These are phyloP conservation scores for Galleria mellonella DNA, from an alignment of 1,140 invertebrate genomes.

Conservation along the genomic window DNA sequence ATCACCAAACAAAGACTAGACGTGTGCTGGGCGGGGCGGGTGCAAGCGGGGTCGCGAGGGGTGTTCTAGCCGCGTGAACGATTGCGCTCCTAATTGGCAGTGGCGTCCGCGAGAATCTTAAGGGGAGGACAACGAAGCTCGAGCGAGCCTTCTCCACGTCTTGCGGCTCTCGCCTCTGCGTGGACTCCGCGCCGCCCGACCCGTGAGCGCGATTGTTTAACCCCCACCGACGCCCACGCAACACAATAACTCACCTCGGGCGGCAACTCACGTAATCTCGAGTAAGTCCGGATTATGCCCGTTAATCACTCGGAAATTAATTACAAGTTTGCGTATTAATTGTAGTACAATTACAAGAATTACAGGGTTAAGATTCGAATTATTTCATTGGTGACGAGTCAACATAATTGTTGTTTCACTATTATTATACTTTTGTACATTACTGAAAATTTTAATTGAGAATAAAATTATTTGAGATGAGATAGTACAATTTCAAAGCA, in stretches of 20 bases:
- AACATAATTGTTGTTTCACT: too few relatives aligned
- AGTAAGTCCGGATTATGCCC: constrained; percentile 68
- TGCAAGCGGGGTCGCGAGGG: constrained; percentile 16
- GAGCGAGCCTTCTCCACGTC: constrained; percentile 43
- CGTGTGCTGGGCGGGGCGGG: constrained; percentile 28
- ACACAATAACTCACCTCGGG: constrained; percentile 62
- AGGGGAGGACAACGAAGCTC: constrained; percentile 62
- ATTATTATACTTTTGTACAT: too few relatives aligned
- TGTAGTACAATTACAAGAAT: constrained; percentile 64
- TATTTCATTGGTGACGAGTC: too few relatives aligned
- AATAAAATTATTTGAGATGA: too few relatives aligned
- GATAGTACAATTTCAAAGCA: too few relatives aligned
- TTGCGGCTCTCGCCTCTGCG: constrained; percentile 28
- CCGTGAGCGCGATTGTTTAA: too few relatives aligned
- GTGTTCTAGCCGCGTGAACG: constrained; percentile 65
- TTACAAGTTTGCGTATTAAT: constrained; percentile 73
- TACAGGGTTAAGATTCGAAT: constrained; percentile 26
- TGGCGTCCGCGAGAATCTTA: constrained; percentile 74
- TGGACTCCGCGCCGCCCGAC: constrained; percentile 15
- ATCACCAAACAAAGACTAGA: constrained; percentile 47
- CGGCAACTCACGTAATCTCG: constrained; percentile 61
- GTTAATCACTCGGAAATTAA: constrained; percentile 72
- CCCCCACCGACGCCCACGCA: constrained; percentile 32
- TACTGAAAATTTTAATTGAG: too few relatives aligned
- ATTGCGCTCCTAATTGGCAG: constrained; percentile 74